phyloP scores from a whole-genome alignment of 2,888 invertebrate genomes.

The Xestoiulus laeticollis region DNA sequence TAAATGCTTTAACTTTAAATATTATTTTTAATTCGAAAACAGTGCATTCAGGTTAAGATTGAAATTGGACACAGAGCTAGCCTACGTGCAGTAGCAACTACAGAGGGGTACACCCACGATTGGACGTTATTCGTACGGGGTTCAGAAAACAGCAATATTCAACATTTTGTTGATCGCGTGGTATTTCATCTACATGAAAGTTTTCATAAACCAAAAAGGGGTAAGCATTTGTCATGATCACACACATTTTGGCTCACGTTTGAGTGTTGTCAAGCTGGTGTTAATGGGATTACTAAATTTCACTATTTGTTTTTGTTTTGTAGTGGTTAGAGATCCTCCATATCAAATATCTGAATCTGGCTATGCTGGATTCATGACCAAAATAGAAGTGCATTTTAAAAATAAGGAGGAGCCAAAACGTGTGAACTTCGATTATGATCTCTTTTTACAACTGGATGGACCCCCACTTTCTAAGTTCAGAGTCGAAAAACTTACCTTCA shows the following conservation, averaged over 20 bases:
- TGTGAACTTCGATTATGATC: constrained; percentile 79
- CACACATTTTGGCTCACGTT: neutral
- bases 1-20: neutral
- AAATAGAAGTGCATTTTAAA: constrained; percentile 82
- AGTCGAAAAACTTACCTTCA: constrained; percentile 84
- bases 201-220: constrained; percentile 89
- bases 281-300: constrained; percentile 46
- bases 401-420: constrained; percentile 91
- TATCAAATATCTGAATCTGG: constrained; percentile 92
- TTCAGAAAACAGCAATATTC: constrained; percentile 84
- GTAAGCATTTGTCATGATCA: constrained; percentile 67
- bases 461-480: constrained; percentile 76
- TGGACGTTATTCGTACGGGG: constrained; percentile 96
- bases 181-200: constrained; percentile 91
- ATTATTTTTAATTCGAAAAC: constrained; percentile 54
- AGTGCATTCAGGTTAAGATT: constrained; percentile 78
- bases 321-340: constrained; percentile 90
- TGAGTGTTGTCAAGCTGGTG: neutral
- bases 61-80: constrained; percentile 93
- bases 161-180: constrained; percentile 88
- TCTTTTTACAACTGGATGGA: constrained; percentile 79
- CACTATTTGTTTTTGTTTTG: constrained; percentile 62
- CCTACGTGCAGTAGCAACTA: constrained; percentile 80
- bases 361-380: constrained; percentile 91
- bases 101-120: constrained; percentile 95